Base-by-base conservation (phyloP, 2,797 vertebrate species). In the Danio aesculapii region DNA sequence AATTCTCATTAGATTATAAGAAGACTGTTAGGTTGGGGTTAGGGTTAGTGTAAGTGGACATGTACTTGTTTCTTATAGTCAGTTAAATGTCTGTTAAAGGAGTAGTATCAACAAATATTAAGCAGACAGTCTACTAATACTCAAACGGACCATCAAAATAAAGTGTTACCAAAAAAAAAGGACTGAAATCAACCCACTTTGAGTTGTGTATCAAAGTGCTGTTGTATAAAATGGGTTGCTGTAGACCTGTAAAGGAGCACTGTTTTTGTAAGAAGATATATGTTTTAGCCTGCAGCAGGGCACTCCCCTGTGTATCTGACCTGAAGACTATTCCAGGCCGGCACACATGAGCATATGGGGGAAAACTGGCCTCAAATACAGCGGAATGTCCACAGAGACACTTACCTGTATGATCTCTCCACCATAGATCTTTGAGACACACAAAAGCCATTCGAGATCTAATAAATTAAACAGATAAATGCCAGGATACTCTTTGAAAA, bases 221-320 rank as follows among this genome's bases (percentile, higher is more conserved):
- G 17, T 21, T 47, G 12, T 50, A 66, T 50, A 77, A 50, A 67
- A 19, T 9, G 47, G 30, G 21, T 30, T 63, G 47, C 63, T 59
- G 55, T 44, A 30, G 52, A 72, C 52, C 59, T 63, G 59, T n/a
- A n/a, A 39, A n/a, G 55, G 41, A 59, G 49, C 72, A 6, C 13
- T 76, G 72, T 84, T 82, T 84, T 79, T 77, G 53, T 77, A 79
- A 57, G n/a, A 75, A 80, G 85, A 77, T 74, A 77, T 84, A 80
- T 84, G 77, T 77, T 53, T 71, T 9, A 71, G 72, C 39, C 70
- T 80, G 71, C 43, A 55, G 43, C 72, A 50, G 43, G 76, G n/a
- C 17, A n/a, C 63, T 82, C 77, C 57, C 73, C 17, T 47, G 72
- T 69, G 78, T 66, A 66, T 0, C 44, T 21, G 50, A 62, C 44